A percentile compares a stretch with the other conserved stretches of the same genome.
phyloP scores from a whole-genome alignment of 2,113 vertebrate genomes.

The Chloebia gouldiae region DNA sequence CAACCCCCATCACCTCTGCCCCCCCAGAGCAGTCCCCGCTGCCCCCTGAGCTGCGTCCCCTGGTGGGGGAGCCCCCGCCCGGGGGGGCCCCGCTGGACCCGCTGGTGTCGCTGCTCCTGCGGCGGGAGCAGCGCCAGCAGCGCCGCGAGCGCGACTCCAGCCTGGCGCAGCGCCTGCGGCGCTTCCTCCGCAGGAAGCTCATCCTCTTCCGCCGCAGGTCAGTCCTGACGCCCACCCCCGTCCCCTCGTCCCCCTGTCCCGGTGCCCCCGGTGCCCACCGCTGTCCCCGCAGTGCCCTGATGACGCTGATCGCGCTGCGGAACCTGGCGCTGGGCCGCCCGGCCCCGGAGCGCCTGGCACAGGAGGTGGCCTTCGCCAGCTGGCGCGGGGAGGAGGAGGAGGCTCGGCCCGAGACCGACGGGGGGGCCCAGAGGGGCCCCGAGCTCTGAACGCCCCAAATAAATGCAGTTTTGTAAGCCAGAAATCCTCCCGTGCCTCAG shows the following conservation, averaged over 20 bases:
- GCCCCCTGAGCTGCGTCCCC: constrained; percentile 86
- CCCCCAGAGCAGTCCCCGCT: constrained; percentile 57
- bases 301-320: constrained; percentile 88
- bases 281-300: constrained; percentile 56
- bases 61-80: constrained; percentile 65
- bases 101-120: constrained; percentile 81
- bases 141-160: constrained; percentile 77
- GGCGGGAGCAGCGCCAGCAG: constrained; percentile 79
- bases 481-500: not conserved
- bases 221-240: not conserved
- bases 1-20: not conserved
- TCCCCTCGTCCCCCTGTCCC: accelerated
- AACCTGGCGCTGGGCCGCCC: constrained; percentile 87
- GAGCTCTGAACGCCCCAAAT: not conserved
- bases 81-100: constrained; percentile 70
- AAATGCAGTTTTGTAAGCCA: not conserved
- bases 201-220: constrained; percentile 87
- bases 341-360: constrained; percentile 82
- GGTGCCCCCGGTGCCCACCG: not conserved
- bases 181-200: constrained; percentile 84
- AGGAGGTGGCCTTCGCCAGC: constrained; percentile 86
- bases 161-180: constrained; percentile 70
- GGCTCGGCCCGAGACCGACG: accelerated
- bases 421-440: not conserved
- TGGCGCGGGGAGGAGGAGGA: constrained; percentile 66